phyloP scores from a whole-genome alignment of 2,888 invertebrate species.

The Gisinianus flammeolus region DNA sequence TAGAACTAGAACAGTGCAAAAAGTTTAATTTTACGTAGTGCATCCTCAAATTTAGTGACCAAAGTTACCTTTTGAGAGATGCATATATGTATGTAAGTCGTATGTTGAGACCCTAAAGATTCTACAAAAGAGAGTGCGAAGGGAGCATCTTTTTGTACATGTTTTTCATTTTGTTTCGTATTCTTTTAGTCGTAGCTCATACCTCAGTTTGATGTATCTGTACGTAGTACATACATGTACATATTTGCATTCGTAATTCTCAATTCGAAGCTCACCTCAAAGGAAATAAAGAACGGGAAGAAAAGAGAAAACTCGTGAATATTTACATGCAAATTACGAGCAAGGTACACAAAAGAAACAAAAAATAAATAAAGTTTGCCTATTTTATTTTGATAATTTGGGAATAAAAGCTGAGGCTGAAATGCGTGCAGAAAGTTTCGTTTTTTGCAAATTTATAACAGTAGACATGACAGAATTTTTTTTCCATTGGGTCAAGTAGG shows the following conservation, averaged over 20 bases:
- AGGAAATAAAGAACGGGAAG: background rate
- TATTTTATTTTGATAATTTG: background rate
- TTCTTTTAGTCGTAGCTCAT: too few relatives aligned
- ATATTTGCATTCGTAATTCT: background rate
- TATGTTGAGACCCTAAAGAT: background rate
- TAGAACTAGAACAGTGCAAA: background rate
- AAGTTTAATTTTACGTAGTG: background rate
- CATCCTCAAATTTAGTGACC: constrained; percentile 3
- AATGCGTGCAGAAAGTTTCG: background rate
- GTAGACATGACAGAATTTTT: too few relatives aligned
- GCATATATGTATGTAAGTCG: background rate
- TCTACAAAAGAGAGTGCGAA: background rate
- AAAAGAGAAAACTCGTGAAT: background rate
- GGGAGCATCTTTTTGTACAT: background rate
- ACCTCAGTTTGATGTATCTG: background rate
- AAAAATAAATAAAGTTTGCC: background rate
- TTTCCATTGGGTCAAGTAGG: too few relatives aligned
- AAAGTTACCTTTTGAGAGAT: constrained; percentile 13
- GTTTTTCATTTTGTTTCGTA: background rate
- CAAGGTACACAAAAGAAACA: background rate
- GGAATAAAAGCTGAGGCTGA: background rate
- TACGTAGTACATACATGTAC: background rate
- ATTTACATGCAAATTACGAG: background rate
- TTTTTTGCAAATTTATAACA: too few relatives aligned
- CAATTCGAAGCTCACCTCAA: background rate